phyloP scores from a whole-genome alignment of 2,113 vertebrate genomes.

The Pelvicachromis taeniatus region DNA sequence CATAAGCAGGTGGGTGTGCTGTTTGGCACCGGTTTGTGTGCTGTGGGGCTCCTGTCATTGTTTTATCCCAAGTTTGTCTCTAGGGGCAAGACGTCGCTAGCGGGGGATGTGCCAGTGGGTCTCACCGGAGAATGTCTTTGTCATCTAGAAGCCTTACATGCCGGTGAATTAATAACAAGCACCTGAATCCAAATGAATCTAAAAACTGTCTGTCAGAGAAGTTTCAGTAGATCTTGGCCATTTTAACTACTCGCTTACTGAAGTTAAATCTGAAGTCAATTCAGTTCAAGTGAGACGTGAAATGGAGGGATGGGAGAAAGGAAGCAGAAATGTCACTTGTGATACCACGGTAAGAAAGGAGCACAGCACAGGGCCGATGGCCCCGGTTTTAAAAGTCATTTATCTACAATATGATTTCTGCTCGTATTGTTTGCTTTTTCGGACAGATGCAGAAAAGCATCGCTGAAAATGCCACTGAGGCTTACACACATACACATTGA shows the following conservation, averaged over 20 bases:
- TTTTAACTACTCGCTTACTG: background rate
- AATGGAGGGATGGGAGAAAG: background rate
- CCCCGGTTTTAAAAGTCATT: background rate
- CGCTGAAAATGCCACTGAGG: background rate
- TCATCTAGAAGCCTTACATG: conserved; percentile 51
- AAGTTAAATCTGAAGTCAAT: background rate
- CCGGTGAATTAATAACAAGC: conserved; percentile 40
- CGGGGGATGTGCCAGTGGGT: conserved; percentile 58
- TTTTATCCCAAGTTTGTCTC: conserved; percentile 69
- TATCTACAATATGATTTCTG: background rate
- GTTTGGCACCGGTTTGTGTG: conserved; percentile 46
- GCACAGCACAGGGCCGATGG: background rate
- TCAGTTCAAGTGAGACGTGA: background rate
- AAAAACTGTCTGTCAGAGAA: background rate
- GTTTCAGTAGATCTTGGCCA: background rate
- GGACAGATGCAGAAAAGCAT: background rate
- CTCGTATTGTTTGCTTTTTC: background rate
- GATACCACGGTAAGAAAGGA: background rate
- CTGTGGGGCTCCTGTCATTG: conserved; percentile 61
- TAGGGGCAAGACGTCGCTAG: conserved; percentile 61
- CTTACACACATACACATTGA: background rate
- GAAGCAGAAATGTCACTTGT: background rate
- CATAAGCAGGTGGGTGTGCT: conserved; percentile 61
- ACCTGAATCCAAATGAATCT: conserved; percentile 18
- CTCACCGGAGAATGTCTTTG: conserved; percentile 64